A percentile compares a stretch with the other conserved stretches of the same genome.
These are phyloP conservation scores for Salmo trutta DNA, from an alignment of 2,797 vertebrate species.

Conservation along the genomic window DNA sequence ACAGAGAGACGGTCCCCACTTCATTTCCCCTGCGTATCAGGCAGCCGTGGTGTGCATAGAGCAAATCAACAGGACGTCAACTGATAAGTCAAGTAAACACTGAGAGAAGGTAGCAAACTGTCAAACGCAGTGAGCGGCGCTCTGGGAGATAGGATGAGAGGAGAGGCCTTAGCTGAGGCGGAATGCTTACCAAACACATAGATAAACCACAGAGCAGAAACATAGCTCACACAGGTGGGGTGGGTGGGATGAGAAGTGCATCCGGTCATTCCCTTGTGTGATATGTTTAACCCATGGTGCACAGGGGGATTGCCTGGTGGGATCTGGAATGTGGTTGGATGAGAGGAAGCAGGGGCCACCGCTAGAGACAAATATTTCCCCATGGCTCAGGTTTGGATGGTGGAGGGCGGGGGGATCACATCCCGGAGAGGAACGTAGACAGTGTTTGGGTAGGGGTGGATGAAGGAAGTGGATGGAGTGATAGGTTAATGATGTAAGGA, in stretches of 20 bases:
- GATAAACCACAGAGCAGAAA: slow-evolving; percentile 11
- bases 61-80: slow-evolving; percentile 3
- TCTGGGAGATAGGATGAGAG: neutral
- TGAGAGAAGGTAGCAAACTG: slow-evolving; percentile 13
- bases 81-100: slow-evolving; percentile 3
- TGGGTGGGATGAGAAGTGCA: neutral
- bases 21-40: slow-evolving; percentile 3
- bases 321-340: neutral
- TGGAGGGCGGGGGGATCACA: neutral
- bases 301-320: neutral
- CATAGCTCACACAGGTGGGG: neutral
- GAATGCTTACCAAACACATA: neutral
- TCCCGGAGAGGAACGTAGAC: neutral
- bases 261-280: neutral
- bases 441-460: no score
- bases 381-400: neutral
- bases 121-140: neutral
- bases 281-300: neutral
- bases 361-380: neutral
- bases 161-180: neutral
- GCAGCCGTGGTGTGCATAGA: neutral
- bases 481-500: neutral
- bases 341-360: neutral
- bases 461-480: neutral
- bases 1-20: slow-evolving; percentile 21